phyloP scores from a whole-genome alignment of 2,888 invertebrate genomes.

The Hirtodrosophila duncani region DNA sequence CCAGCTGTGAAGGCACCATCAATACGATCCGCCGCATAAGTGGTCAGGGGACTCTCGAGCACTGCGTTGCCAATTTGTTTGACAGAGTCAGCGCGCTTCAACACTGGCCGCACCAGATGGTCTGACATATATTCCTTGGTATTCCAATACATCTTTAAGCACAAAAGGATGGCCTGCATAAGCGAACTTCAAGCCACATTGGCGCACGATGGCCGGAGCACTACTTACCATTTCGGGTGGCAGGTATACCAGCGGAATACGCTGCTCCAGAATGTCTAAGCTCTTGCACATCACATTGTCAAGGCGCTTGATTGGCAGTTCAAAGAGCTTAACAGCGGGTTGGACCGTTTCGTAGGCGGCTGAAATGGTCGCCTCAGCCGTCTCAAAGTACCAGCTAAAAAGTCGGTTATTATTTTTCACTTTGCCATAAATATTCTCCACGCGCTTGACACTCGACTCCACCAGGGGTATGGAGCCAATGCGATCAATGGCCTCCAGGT shows the following conservation, averaged over 20 bases:
- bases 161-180: conserved; percentile 60
- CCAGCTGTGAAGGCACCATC: conserved; percentile 88
- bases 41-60: conserved; percentile 84
- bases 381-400: conserved; percentile 86
- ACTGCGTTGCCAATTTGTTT: conserved; percentile 86
- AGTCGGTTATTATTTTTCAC: conserved; percentile 88
- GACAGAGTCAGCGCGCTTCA: conserved; percentile 90
- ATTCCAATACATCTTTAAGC: conserved; percentile 85
- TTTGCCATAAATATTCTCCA: conserved; percentile 85
- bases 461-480: conserved; percentile 89
- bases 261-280: conserved; percentile 90
- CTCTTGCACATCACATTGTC: conserved; percentile 90
- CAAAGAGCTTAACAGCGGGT: conserved; percentile 86
- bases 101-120: conserved; percentile 83
- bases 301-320: conserved; percentile 85
- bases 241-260: conserved; percentile 88
- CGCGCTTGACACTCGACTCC: conserved; percentile 87
- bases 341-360: conserved; percentile 86
- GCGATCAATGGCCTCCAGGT: conserved; percentile 86
- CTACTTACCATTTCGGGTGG: conserved; percentile 89
- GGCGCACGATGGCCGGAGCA: not conserved
- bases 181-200: conserved; percentile 21
- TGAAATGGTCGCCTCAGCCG: conserved; percentile 86
- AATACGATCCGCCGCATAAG: conserved; percentile 85
- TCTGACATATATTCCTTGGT: conserved; percentile 87